A percentile compares a stretch with the other conserved stretches of the same genome.
Conservation (phyloP, 1,140 invertebrate species). For the Cataglyphis hispanica region DNA sequence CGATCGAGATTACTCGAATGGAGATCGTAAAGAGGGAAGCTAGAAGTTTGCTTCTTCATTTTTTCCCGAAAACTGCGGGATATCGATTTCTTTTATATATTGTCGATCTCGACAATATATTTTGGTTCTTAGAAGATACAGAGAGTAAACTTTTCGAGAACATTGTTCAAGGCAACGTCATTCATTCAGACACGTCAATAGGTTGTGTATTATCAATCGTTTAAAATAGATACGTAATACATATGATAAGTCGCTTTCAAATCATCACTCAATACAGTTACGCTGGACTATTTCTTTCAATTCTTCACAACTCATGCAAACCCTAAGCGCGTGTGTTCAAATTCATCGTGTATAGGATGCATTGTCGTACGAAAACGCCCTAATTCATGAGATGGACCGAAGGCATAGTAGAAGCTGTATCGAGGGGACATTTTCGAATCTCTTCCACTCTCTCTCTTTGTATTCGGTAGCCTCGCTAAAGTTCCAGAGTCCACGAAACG, state of each 20-base stretch:
- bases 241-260: too few species aligned
- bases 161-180: too few species aligned
- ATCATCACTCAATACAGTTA: too few species aligned
- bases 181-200: too few species aligned
- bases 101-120: background rate
- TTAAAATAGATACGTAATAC: too few species aligned
- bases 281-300: too few species aligned
- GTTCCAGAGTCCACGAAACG: constrained; percentile 42
- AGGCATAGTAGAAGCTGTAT: background rate
- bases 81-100: too few species aligned
- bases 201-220: too few species aligned
- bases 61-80: background rate
- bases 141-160: background rate
- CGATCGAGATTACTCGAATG: background rate
- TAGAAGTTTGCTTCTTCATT: background rate
- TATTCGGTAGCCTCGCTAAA: constrained; percentile 4
- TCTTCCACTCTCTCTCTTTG: background rate
- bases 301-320: background rate
- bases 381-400: background rate
- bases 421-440: constrained; percentile 28
- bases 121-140: background rate
- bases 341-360: background rate
- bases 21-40: background rate
- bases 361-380: background rate
- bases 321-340: background rate